Conservation (phyloP, 1,140 invertebrate genomes). For the Physella acuta region DNA sequence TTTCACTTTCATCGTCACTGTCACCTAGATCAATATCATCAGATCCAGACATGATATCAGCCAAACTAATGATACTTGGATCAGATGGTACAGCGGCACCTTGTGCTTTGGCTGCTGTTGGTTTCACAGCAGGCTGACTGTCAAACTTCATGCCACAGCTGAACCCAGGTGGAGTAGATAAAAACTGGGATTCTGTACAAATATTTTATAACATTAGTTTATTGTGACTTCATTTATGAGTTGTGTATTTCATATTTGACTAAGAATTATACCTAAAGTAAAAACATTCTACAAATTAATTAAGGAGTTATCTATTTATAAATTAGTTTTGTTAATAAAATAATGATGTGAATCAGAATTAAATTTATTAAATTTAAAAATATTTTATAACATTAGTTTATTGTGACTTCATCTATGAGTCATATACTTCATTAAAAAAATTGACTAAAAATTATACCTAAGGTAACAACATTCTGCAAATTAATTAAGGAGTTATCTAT, state of each 20-base stretch:
- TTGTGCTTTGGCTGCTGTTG: not conserved
- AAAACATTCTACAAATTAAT: not conserved
- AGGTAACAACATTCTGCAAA: no score
- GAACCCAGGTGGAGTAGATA: slow-evolving; percentile 22
- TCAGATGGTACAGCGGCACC: no score
- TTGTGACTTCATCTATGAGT: no score
- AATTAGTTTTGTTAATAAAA: no score
- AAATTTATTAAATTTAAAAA: no score
- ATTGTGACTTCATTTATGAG: not conserved
- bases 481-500: no score
- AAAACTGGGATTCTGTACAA: slow-evolving; percentile 7
- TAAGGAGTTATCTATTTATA: no score
- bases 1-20: slow-evolving; percentile 39
- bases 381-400: no score
- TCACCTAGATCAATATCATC: slow-evolving; percentile 48
- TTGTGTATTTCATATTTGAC: not conserved
- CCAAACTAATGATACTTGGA: slow-evolving; percentile 37
- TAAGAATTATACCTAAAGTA: not conserved
- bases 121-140: not conserved
- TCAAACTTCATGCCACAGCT: slow-evolving; percentile 13
- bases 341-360: no score
- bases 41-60: slow-evolving; percentile 45
- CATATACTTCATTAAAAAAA: no score
- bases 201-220: not conserved
- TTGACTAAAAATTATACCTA: no score